Evolutionary conservation across 2,888 invertebrate genomes (phyloP).

Genomic region (Germaria angustata): DNA sequence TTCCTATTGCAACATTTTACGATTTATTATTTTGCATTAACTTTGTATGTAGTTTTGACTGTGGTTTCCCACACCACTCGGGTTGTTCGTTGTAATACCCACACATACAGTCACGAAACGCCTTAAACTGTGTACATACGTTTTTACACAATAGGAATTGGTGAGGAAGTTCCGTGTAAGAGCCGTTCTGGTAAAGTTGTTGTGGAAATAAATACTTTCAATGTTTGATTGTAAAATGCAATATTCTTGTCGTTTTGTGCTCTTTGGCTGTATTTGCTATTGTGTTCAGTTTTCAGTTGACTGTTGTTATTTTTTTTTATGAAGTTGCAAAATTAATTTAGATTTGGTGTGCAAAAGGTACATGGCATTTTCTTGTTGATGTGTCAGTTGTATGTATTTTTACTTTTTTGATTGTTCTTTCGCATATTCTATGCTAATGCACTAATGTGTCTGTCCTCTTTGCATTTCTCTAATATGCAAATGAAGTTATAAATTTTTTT

Average conservation of each 20-base stretch:
- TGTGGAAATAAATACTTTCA: slow-evolving; percentile 22
- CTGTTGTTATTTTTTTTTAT: neutral
- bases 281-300: slow-evolving; percentile 1
- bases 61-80: neutral
- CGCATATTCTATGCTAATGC: neutral
- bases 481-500: slow-evolving; percentile 63
- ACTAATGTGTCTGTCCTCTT: neutral
- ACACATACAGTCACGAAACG: neutral
- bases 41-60: neutral
- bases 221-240: slow-evolving; percentile 36
- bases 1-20: too few relatives aligned
- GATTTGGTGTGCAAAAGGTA: slow-evolving; percentile 42
- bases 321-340: slow-evolving; percentile 49
- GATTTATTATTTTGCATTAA: slow-evolving; percentile 40
- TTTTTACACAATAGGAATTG: neutral
- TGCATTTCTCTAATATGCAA: slow-evolving; percentile 47
- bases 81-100: neutral
- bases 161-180: neutral
- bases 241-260: slow-evolving; percentile 50
- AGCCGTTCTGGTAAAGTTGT: neutral
- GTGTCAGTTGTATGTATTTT: neutral
- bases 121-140: neutral
- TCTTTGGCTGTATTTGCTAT: slow-evolving; percentile 30
- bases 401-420: neutral
- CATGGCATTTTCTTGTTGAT: slow-evolving; percentile 51